Base-by-base conservation (phyloP, 2,113 vertebrate genomes). In the Callorhinus ursinus region DNA sequence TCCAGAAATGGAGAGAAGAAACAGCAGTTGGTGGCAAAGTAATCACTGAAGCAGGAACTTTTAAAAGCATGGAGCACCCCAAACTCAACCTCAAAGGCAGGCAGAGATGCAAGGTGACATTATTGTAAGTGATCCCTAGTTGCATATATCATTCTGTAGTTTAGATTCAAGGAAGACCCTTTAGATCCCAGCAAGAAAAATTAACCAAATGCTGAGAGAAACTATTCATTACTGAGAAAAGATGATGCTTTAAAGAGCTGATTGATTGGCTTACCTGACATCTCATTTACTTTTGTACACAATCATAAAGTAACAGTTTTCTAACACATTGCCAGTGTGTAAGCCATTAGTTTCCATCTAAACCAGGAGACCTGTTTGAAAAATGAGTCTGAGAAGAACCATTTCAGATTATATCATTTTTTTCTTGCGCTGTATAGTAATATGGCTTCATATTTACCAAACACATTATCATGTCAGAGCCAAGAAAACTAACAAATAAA, bases 361-460 rank as follows among this genome's bases (percentile, higher is more conserved):
- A 90, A 96, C 19, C 51, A 83, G 76, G 42, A 89, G 24, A 91
- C 3, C 24, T 65, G 53, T 33, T 88, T 95, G 39, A 95, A 94
- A 95, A 92, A 85, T 87, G 69, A 88, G 2, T 39, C 49, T 65
- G n/a, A 76, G 81, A 77, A 88, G 63, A 87, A 51, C 18, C 7
- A 59, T 81, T 91, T 81, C 49, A 87, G 42, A 33, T 85, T 71
- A 59, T 72, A 33, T 71, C 22, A 49, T 69, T 91, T 96, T 83
- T 88, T 59, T 92, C 59, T 96, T 59, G 11, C 13, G 59, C 4
- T 53, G 31, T 82, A 82, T 39, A 93, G 15, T 79, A 72, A 61
- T 71, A 36, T 33, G 31, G 46, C 63, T 91, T 89, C n/a, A 31
- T 88, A 49, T 89, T 93, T 96, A 76, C 63, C 71, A 39, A 97